Evolutionary conservation across 1,140 invertebrate genomes (phyloP), one percentile per base, ranked within the genome.

Genomic region (Apis cerana): DNA sequence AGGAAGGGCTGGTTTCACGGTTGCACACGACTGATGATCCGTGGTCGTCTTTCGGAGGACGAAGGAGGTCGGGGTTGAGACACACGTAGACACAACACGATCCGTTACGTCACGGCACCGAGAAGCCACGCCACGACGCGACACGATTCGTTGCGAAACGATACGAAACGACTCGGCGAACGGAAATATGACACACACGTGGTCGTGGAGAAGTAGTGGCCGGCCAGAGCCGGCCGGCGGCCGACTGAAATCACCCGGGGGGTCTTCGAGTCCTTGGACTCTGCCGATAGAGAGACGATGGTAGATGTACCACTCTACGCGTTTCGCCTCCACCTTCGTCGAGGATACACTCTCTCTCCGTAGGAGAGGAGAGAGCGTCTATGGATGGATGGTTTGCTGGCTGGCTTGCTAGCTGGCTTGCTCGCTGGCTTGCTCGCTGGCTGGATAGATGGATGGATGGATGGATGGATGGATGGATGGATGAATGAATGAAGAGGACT

Each of bases 401-500:
- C 75, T 89, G 72, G 83, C 56, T 90, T 75, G 88, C 82, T 71
- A 1, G 69, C 43, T 69, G 0, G 67, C 67, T 69, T 7, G 68
- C 48, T 86, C 27, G 83, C 27, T 85, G 61, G 74, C 50, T 86
- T 72, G 84, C 67, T 90, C 84, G 83, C 82, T 88, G 68, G 75
- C 75, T 85, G 82, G 83, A 59, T 85, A 82, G 86, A 62, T 89
- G 76, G 88, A 21, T 90, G 81, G 86, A 70, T 88, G 64, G 80
- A 62, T 83, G 70, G 85, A 56, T 83, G 70, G 79, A 61, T 88
- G 69, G 79, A 76, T 88, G 75, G 72, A 68, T 83, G 71, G 21
- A 93, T 93, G 92, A 92, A 93, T 93, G 92, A 92, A 94, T 92
- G 91, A 92, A 94, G 93, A 94, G 93, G 93, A 94, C 93, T 93